These are phyloP conservation scores for Syrista parreyssii DNA, from an alignment of 2,888 invertebrate genomes.

Conservation along the genomic window DNA sequence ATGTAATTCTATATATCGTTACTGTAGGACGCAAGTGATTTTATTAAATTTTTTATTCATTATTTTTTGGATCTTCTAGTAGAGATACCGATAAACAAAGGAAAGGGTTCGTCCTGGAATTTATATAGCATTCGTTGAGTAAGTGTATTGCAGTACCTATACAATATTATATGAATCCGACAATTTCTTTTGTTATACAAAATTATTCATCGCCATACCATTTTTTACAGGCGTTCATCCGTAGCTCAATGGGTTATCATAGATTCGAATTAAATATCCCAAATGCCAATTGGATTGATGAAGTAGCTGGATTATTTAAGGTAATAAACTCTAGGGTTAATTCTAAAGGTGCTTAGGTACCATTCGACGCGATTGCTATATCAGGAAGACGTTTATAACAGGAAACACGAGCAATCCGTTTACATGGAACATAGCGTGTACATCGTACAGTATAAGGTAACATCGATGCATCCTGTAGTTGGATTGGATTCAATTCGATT, in stretches of 20 bases:
- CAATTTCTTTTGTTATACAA: not conserved
- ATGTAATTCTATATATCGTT: not conserved
- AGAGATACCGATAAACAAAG: not conserved
- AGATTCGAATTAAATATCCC: not conserved
- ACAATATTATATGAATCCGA: not conserved
- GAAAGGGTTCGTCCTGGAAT: not conserved
- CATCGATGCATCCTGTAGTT: not conserved
- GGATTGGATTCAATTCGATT: not conserved
- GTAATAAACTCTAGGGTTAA: not conserved
- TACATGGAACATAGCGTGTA: not conserved
- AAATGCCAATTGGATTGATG: not conserved
- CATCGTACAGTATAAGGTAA: not conserved
- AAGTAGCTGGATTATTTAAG: not conserved
- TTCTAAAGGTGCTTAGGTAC: not conserved
- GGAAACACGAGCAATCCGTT: too few species aligned
- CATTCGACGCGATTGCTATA: not conserved
- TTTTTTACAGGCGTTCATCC: not conserved
- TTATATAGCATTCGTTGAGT: not conserved
- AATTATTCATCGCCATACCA: not conserved
- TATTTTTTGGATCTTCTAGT: not conserved
- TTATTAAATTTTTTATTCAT: not conserved
- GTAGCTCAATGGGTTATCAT: not conserved
- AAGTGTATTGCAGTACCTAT: not conserved
- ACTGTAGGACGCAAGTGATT: not conserved
- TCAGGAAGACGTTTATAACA: not conserved